Conservation (phyloP, 2,888 invertebrate genomes). For the Notodonta dromedarius region DNA sequence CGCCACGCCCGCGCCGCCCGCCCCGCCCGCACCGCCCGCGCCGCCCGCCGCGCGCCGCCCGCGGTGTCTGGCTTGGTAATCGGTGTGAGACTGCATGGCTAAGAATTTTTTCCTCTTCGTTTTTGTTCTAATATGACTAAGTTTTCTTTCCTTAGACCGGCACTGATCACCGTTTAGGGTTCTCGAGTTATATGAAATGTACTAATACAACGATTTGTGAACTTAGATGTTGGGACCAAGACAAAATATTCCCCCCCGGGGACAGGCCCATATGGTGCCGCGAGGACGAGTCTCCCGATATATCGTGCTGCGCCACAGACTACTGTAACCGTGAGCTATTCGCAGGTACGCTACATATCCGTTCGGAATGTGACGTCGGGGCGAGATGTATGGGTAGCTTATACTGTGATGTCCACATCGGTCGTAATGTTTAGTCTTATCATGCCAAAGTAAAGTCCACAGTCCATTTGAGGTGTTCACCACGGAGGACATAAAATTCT, state of each 20-base stretch:
- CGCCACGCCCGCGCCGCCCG: slow-evolving; percentile 40
- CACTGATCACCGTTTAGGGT: slow-evolving; percentile 73
- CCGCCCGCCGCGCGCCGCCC: slow-evolving; percentile 24
- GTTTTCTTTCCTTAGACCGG: slow-evolving; percentile 72
- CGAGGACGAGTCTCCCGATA: slow-evolving; percentile 65
- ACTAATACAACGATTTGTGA: slow-evolving; percentile 67
- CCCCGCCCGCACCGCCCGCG: slow-evolving; percentile 36
- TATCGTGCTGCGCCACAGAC: slow-evolving; percentile 88
- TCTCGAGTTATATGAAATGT: slow-evolving; percentile 24
- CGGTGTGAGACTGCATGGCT: slow-evolving; percentile 76
- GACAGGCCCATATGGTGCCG: slow-evolving; percentile 86
- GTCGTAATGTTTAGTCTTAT: slow-evolving; percentile 49
- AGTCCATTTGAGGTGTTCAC: slow-evolving; percentile 38
- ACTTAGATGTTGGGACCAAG: slow-evolving; percentile 86
- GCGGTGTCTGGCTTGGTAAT: slow-evolving; percentile 58
- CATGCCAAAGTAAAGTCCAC: slow-evolving; percentile 24
- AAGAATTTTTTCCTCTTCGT: slow-evolving; percentile 49
- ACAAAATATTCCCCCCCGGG: slow-evolving; percentile 84
- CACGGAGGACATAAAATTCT: slow-evolving; percentile 22
- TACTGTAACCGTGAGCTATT: slow-evolving; percentile 86
- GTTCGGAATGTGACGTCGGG: slow-evolving; percentile 64
- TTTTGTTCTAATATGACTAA: slow-evolving; percentile 68
- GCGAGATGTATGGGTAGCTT: slow-evolving; percentile 65
- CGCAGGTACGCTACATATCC: slow-evolving; percentile 66
- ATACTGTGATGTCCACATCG: slow-evolving; percentile 71